Base-by-base conservation (phyloP, 2,113 vertebrate genomes). In the Rhineura floridana region DNA sequence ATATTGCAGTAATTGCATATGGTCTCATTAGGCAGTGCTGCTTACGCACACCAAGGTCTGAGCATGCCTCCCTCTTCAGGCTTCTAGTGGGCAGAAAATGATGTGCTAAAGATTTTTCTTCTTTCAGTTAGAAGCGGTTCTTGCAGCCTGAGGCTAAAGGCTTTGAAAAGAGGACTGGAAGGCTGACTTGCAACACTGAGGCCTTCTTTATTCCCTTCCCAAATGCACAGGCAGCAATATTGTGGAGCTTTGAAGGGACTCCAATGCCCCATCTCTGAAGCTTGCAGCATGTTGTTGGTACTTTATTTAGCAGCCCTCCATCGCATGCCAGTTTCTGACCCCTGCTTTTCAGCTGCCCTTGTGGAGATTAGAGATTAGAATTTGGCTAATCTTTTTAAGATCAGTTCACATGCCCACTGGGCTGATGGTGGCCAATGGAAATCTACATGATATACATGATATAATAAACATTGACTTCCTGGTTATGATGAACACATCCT, bases 71-170 rank as follows among this genome's bases (percentile, higher is more conserved):
- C 72, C 81, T 88, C 46, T 42, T 88, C 87, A 83, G 70, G 42
- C 72, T 88, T 52, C 44, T 76, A 52, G 87, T 44, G 30, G 80
- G 87, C 42, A 25, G 59, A 73, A 76, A 76, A 83, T 77, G 87
- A 77, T 88, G 87, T 88, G 87, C 81, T 77, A 88, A 88, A 88
- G 72, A 88, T 88, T 88, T 77, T 65, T 88, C 80, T 88, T 39
- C 87, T 77, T 83, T 52, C 72, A 42, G 69, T 88, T 82, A 88
- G 86, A 88, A 88, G 81, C 21, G 17, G 55, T 77, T 81, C 81
- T 88, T 77, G 72, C 72, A 83, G 87, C 87, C 87, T 88, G 81
- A 83, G 81, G 87, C 87, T 76, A 88, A 59, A 88, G 81, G 72
- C 44, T 88, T 88, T 88, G 62, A 76, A 83, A 88, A 88, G 81